Conservation (phyloP, 1,140 invertebrate species). For the Octopus bimaculoides region DNA sequence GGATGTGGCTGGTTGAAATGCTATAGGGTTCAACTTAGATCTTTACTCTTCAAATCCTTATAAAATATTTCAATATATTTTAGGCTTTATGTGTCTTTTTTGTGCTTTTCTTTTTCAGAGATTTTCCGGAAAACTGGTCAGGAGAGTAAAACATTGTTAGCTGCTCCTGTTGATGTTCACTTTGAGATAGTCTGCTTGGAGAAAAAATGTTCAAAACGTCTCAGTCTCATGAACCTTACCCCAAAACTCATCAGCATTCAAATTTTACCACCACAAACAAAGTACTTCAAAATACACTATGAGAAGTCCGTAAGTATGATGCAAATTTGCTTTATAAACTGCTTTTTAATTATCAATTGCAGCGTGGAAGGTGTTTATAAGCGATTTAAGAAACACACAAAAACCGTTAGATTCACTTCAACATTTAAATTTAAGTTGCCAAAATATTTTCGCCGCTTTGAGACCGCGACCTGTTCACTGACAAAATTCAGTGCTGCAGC, state of each 20-base stretch:
- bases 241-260: slow-evolving; percentile 54
- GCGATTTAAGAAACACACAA: background rate
- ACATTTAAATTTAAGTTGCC: too few relatives aligned
- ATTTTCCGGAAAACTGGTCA: slow-evolving; percentile 52
- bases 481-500: too few relatives aligned
- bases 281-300: slow-evolving; percentile 55
- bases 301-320: slow-evolving; percentile 48
- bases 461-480: too few relatives aligned
- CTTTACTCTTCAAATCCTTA: too few relatives aligned
- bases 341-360: too few relatives aligned
- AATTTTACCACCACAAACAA: slow-evolving; percentile 55
- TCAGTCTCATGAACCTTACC: slow-evolving; percentile 52
- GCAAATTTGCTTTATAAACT: too few relatives aligned
- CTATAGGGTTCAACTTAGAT: too few relatives aligned
- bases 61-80: too few relatives aligned
- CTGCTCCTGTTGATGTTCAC: slow-evolving; percentile 48
- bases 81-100: too few relatives aligned
- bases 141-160: slow-evolving; percentile 45
- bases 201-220: slow-evolving; percentile 38
- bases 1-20: too few relatives aligned
- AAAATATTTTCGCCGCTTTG: too few relatives aligned
- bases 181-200: slow-evolving; percentile 55
- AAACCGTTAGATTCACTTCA: background rate
- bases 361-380: too few relatives aligned
- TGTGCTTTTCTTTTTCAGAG: slow-evolving; percentile 38